Evolutionary conservation across 2,113 vertebrate species (phyloP), one percentile per base, ranked within the genome.

Genomic region (Plecturocebus donacophilus): DNA sequence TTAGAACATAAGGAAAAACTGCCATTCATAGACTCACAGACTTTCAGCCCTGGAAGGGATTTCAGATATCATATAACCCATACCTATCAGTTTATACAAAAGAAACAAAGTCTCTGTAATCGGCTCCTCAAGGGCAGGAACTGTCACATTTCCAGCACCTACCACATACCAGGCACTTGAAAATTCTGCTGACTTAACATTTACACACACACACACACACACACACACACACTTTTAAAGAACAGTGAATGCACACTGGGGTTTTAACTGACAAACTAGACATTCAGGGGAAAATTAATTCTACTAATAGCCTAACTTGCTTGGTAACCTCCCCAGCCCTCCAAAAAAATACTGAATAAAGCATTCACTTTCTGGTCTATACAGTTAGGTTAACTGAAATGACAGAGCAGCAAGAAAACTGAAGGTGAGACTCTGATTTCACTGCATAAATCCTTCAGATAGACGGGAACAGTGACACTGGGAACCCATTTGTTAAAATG

Each of bases 1-100:
- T 85, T 45, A 83, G 89, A 87, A 80, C 64, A 49, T 8, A 8
- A 88, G 30, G 70, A 90, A 94, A 89, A 87, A 66, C 95, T 97
- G 94, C 93, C 95, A 93, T 77, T 92, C 35, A 12, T 0, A 47
- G 20, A 77, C 47, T 40, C 54, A 73, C 45, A 71, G 83, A 76
- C 71, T 84, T 58, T 66, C 82, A 84, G 56, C 32, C 83, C 73
- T 49, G 42, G 76, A 54, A 94, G 61, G 70, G 47, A 19, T 52
- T 84, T 49, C 40, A 75, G 38, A 3, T 52, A 27, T 23, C 54
- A 32, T 6, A 20, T 21, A 76, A 21, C 82, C 84, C 92, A 88
- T 19, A 83, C 32, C 81, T 35, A 3, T 32, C 61, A 80, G 19
- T 68, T 61, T 61, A 83, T 3, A 66, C 27, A 77, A 70, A 32